Percentiles rank a stretch among this genome's conserved stretches.
Evolutionary conservation across 1,140 invertebrate genomes (phyloP).

Genomic region (Drosophila parabipectinata): DNA sequence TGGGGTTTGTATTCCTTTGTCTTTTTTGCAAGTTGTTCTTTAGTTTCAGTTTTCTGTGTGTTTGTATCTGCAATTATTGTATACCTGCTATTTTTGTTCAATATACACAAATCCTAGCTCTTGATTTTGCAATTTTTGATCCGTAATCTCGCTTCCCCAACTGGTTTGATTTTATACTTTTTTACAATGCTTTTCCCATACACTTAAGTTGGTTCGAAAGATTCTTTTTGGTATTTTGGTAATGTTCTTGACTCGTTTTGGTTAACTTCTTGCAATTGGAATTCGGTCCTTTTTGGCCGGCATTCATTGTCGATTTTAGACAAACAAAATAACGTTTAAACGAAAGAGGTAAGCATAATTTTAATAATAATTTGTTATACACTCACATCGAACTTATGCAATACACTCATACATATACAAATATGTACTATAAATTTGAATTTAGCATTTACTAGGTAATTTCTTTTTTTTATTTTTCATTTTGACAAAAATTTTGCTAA

Average conservation of each 20-base stretch:
- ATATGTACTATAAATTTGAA: slow-evolving; percentile 76
- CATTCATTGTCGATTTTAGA: slow-evolving; percentile 15
- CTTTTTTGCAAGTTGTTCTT: slow-evolving; percentile 64
- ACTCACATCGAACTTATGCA: slow-evolving; percentile 69
- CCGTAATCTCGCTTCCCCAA: slow-evolving; percentile 21
- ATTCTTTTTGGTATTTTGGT: slow-evolving; percentile 17
- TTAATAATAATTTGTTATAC: slow-evolving; percentile 56
- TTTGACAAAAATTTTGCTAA: slow-evolving; percentile 79
- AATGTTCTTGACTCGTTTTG: slow-evolving; percentile 15
- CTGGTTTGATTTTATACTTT: slow-evolving; percentile 54
- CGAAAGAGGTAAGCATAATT: slow-evolving; percentile 54
- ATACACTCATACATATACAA: slow-evolving; percentile 67
- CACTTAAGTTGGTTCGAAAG: slow-evolving; percentile 22
- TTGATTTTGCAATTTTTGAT: slow-evolving; percentile 43
- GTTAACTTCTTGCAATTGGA: slow-evolving; percentile 46
- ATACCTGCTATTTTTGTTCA: slow-evolving; percentile 54
- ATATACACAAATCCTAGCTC: slow-evolving; percentile 71
- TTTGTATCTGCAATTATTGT: slow-evolving; percentile 61
- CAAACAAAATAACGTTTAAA: slow-evolving; percentile 64
- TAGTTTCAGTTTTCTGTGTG: slow-evolving; percentile 33
- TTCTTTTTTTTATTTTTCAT: slow-evolving; percentile 12
- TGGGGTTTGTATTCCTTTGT: slow-evolving; percentile 43
- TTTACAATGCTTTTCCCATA: slow-evolving; percentile 69
- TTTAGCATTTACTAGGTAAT: slow-evolving; percentile 77
- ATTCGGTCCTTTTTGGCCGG: slow-evolving; percentile 1